These are phyloP conservation scores for Chymomyza procnemis DNA, from an alignment of 2,888 invertebrate genomes.

Conservation along the genomic window DNA sequence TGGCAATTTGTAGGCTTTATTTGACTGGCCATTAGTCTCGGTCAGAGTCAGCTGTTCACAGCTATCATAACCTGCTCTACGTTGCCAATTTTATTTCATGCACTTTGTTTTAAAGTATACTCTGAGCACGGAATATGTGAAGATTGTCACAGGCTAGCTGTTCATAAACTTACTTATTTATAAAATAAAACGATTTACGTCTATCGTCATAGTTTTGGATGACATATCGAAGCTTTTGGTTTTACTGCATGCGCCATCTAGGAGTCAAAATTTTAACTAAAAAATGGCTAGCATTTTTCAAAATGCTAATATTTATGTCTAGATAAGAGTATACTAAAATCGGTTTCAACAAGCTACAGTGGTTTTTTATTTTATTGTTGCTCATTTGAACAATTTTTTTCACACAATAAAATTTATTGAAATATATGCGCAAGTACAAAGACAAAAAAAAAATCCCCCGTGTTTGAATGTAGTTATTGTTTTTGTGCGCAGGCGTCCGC, in stretches of 20 bases:
- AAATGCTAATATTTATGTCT: no score
- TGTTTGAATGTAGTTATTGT: neutral
- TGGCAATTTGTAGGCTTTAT: neutral
- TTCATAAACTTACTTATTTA: no score
- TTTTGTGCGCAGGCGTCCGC: constrained; percentile 1
- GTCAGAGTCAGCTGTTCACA: neutral
- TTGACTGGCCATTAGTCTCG: neutral
- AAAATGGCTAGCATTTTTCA: no score
- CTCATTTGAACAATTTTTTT: neutral
- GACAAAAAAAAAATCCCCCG: neutral
- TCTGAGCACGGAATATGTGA: no score
- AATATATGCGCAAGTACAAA: neutral
- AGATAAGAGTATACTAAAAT: no score
- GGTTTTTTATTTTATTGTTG: neutral
- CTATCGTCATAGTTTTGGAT: no score
- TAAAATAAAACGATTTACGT: no score
- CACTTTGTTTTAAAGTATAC: neutral
- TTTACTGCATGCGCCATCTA: no score
- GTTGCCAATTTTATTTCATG: neutral
- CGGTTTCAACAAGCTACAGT: no score
- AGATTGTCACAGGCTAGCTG: no score
- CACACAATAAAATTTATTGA: constrained; percentile 2
- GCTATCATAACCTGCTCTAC: neutral
- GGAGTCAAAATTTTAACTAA: no score
- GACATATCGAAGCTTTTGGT: no score